Evolutionary conservation across 2,888 invertebrate genomes (phyloP).

Genomic region (Sympetrum striolatum): DNA sequence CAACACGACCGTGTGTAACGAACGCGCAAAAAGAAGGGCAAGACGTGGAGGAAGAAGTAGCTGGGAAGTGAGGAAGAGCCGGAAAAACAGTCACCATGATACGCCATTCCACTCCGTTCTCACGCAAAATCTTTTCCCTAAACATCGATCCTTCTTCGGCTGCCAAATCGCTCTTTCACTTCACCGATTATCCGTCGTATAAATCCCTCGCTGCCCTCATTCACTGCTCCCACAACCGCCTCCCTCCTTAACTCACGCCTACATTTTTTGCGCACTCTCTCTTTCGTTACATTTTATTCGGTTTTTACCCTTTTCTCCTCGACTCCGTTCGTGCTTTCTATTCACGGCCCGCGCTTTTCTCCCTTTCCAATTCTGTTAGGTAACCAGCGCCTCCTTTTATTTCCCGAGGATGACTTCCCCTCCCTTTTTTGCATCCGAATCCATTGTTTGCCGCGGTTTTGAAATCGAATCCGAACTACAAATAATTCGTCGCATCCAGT

Average conservation of each 20-base stretch:
- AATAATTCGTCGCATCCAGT: not conserved
- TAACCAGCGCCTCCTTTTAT: not conserved
- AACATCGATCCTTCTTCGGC: not conserved
- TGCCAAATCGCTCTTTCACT: not conserved
- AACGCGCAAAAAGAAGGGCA: not conserved
- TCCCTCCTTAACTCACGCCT: not conserved
- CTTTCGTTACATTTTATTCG: not conserved
- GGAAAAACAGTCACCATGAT: conserved; percentile 20
- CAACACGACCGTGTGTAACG: not conserved
- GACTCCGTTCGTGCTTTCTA: not conserved
- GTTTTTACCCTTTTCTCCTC: not conserved
- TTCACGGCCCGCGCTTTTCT: not conserved
- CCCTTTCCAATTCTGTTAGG: not conserved
- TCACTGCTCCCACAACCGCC: not conserved
- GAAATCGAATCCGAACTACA: not conserved
- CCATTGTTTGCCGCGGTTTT: not conserved
- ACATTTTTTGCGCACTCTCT: not conserved
- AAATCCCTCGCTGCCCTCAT: not conserved
- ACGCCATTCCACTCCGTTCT: not conserved
- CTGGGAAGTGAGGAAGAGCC: not conserved
- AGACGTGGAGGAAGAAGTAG: not conserved
- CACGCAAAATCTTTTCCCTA: not conserved
- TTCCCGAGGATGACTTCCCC: not conserved
- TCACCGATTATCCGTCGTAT: not conserved
- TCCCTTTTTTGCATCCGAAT: not conserved